Conservation (phyloP, 2,113 vertebrate genomes). For the Pantherophis guttatus region DNA sequence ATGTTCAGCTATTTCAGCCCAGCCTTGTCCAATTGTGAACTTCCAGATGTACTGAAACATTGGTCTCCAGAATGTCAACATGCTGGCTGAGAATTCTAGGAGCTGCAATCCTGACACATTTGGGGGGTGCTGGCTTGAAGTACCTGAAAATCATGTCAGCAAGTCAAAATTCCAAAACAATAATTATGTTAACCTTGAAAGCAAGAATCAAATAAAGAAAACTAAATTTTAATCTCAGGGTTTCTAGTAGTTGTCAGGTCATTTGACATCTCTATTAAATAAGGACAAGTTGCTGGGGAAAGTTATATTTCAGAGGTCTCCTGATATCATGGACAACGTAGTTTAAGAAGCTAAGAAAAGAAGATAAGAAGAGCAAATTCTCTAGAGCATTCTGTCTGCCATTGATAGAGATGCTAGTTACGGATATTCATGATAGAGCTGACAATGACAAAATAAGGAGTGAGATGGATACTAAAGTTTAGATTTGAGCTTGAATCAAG, state of each 20-base stretch:
- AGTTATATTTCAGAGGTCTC: neutral
- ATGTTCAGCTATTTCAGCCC: neutral
- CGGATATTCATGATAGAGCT: neutral
- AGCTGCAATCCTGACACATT: neutral
- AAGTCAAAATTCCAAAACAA: neutral
- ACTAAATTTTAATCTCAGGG: neutral
- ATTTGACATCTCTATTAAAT: neutral
- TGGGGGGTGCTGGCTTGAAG: neutral
- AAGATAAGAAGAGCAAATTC: neutral
- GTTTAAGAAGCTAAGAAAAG: neutral
- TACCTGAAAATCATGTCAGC: neutral
- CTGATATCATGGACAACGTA: neutral
- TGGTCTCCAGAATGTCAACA: neutral
- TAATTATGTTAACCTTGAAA: neutral
- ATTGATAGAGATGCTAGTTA: neutral
- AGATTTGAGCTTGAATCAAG: neutral
- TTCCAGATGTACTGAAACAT: neutral
- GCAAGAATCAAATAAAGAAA: neutral
- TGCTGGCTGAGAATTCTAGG: neutral
- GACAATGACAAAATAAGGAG: neutral
- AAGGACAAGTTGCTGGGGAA: neutral
- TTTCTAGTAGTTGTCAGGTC: neutral
- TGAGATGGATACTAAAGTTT: neutral
- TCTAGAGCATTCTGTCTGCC: neutral
- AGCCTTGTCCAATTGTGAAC: neutral